Evolutionary conservation across 2,113 vertebrate species (phyloP).

Genomic region (Hemiprocne comata): DNA sequence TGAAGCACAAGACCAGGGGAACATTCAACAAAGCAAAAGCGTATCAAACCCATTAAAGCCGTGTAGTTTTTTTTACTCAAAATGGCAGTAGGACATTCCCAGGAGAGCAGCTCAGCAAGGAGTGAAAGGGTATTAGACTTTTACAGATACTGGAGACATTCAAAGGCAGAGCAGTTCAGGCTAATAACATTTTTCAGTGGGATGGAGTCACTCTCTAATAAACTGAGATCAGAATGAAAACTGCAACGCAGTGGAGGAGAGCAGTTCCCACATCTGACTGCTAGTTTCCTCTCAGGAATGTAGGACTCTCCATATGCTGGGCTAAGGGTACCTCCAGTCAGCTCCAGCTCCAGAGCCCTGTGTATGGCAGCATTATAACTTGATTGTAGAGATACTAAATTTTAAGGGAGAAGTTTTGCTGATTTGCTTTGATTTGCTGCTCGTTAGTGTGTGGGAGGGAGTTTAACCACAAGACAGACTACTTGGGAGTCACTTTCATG

Average conservation of each 20-base stretch:
- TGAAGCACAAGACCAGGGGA: not conserved
- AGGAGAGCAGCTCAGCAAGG: not conserved
- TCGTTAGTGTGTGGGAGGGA: not conserved
- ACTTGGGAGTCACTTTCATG: not conserved
- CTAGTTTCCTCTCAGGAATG: not conserved
- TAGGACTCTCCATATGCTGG: not conserved
- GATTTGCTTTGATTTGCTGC: not conserved
- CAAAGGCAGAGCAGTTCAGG: not conserved
- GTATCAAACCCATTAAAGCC: not conserved
- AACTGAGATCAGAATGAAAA: not conserved
- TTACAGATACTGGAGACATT: not conserved
- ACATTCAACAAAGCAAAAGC: not conserved
- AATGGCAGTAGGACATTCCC: not conserved
- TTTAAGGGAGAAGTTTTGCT: not conserved
- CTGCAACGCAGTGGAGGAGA: not conserved
- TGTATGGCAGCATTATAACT: not conserved
- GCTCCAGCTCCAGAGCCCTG: not conserved
- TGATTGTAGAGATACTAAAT: not conserved
- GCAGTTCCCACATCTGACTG: not conserved
- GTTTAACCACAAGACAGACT: slow-evolving; percentile 9
- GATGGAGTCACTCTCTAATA: not conserved
- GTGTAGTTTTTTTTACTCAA: not conserved
- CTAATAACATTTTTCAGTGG: not conserved
- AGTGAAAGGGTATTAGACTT: not conserved
- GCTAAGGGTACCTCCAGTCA: not conserved